Evolutionary conservation across 1,140 invertebrate genomes (phyloP), one percentile per base, ranked within the genome.

Genomic region (Gerris buenoi): DNA sequence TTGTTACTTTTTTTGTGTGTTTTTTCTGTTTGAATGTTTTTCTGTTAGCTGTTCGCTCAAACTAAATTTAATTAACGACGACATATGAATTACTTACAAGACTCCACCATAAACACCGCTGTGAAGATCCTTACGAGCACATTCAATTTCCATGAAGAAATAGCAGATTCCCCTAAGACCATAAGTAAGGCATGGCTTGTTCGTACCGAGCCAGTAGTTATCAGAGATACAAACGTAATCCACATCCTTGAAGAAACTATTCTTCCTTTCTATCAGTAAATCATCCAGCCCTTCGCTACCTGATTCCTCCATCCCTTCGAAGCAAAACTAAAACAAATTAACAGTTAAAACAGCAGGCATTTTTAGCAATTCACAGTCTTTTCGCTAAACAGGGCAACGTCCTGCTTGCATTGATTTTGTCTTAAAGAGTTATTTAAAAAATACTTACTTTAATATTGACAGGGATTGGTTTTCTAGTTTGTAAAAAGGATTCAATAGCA

Each of bases 251-350:
- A 98, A 81, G 76, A 97, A 98, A 65, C 77, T 79, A 66, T 87
- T 81, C 77, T 94, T 93, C 69, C 83, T 80, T 2, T 84, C 75
- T 69, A 84, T 79, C 1, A 99, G 79, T 18, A 97, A 77, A 1
- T 93, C 89, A 77, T 98, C 94, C 14, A 99, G 79, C 27, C 96
- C 96, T 78, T 93, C 90, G 68, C 94, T 97, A 5, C 96, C 95
- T 73, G 86, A 90, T 78, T 99, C 97, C 80, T 99, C 97, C 96
- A 99, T 99, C 60, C 92, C 95, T 83, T 99, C 96, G 76, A 98
- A 93, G 23, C 92, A 84, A 80, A 98, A 98, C 84, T 90, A 74
- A 46, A 79, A 78, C 68, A 71, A 56, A 58, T 57, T 18, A 68
- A 3, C n/a, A n/a, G n/a, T n/a, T n/a, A n/a, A n/a, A n/a, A n/a